Evolutionary conservation across 2,113 vertebrate genomes (phyloP), one percentile per base, ranked within the genome.

Genomic region (Ophthalmolycus amberensis): DNA sequence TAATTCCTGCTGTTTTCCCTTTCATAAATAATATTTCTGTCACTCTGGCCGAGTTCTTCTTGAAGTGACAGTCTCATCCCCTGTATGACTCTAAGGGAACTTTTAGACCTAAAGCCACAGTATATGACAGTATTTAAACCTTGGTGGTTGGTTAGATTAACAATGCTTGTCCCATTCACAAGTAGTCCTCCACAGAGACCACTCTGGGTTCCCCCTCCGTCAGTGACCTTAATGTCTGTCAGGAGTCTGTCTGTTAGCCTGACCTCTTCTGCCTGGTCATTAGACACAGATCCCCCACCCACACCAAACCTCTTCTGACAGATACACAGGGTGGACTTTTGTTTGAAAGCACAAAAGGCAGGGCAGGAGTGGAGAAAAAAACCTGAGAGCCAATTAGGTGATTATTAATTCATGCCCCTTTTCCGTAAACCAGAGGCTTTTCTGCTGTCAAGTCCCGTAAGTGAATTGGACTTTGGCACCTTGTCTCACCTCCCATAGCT

Each of bases 331-430:
- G 91, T 94, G 90, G 92, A 94, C 95, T 95, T 95, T 94, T 94
- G 95, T 96, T 94, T 95, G 89, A 96, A 94, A 94, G 95, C 94
- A 94, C 95, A 95, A 91, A 92, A 93, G 86, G 58, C 82, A 87
- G 69, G 76, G 93, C 90, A 94, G 80, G 83, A 91, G 83, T 89
- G 70, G 89, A 94, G 89, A 95, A 96, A 95, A 96, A 96, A 95
- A 96, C 66, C 89, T 88, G 90, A 87, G 94, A 98, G 96, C 96
- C 97, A 96, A 97, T 98, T 97, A 97, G 96, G 96, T 96, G 94
- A 99, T 98, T 97, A 98, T 97, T 98, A 97, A 99, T 99, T 98
- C 97, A 99, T 98, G 96, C 91, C 93, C 90, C 95, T 94, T 99
- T 98, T 98, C 97, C 96, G 96, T 99, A 99, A 99, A 96, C 95